Percentiles rank a stretch among this genome's conserved stretches.
Evolutionary conservation across 2,888 invertebrate genomes (phyloP).

Genomic region (Agrilus biguttatus): DNA sequence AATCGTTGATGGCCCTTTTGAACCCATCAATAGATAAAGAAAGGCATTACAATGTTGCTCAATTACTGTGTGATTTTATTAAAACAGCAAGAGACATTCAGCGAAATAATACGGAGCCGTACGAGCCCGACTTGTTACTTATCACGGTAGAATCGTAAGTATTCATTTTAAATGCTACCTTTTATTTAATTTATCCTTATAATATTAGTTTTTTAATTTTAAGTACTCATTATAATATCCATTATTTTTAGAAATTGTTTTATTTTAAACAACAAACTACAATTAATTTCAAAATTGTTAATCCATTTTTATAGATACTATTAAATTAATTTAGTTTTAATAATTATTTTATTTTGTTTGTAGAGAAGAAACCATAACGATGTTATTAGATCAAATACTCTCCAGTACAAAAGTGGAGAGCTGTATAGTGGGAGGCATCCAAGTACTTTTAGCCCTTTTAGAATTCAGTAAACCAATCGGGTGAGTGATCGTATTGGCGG

Average conservation of each 20-base stretch:
- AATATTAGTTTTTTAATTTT: too few relatives aligned
- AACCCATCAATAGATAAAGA: slow-evolving; percentile 53
- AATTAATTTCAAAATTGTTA: too few relatives aligned
- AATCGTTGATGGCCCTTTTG: slow-evolving; percentile 55
- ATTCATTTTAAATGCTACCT: neutral
- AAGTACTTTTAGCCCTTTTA: slow-evolving; percentile 61
- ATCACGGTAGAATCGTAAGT: slow-evolving; percentile 60
- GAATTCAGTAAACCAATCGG: slow-evolving; percentile 33
- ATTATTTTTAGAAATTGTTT: too few relatives aligned
- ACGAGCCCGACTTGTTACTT: slow-evolving; percentile 58
- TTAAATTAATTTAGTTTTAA: too few relatives aligned
- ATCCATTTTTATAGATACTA: too few relatives aligned
- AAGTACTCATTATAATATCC: too few relatives aligned
- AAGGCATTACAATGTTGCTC: slow-evolving; percentile 75
- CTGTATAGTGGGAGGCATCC: slow-evolving; percentile 66
- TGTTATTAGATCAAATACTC: slow-evolving; percentile 63
- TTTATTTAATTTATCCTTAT: slow-evolving; percentile 1
- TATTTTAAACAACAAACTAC: too few relatives aligned
- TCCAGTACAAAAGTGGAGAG: slow-evolving; percentile 48
- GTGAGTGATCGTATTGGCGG: slow-evolving; percentile 18
- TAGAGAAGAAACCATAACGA: slow-evolving; percentile 43
- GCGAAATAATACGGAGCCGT: slow-evolving; percentile 41
- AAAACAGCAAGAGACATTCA: slow-evolving; percentile 45
- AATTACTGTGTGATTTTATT: slow-evolving; percentile 78
- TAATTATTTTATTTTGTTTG: slow-evolving; percentile 10